A percentile compares a stretch with the other conserved stretches of the same genome.
These are phyloP conservation scores for Drosophila parabipectinata DNA, from an alignment of 1,140 invertebrate species.

Conservation along the genomic window DNA sequence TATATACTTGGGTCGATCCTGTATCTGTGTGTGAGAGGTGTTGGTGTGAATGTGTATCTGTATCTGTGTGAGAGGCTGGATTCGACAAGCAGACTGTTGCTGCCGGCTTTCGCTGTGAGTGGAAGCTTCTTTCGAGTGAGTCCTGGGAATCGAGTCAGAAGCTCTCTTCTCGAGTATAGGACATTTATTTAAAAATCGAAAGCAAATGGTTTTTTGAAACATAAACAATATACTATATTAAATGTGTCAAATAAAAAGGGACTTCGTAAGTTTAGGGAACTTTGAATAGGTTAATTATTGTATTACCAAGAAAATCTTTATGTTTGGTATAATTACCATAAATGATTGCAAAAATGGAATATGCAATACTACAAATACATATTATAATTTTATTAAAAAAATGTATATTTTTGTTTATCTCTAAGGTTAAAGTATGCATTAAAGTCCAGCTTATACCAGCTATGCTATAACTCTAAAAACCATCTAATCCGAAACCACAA, in stretches of 20 bases:
- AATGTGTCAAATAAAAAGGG: neutral
- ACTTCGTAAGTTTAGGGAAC: too few relatives aligned
- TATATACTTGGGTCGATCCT: slow-evolving; percentile 50
- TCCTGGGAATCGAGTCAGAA: slow-evolving; percentile 13
- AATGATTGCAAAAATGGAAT: neutral
- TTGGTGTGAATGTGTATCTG: neutral
- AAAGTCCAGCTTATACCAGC: too few relatives aligned
- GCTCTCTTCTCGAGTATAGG: slow-evolving; percentile 8
- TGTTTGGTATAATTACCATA: neutral
- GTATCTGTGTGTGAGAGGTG: slow-evolving; percentile 6
- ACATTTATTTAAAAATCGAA: slow-evolving; percentile 1
- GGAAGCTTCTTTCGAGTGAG: slow-evolving; percentile 54
- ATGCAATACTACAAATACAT: too few relatives aligned
- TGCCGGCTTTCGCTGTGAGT: slow-evolving; percentile 69
- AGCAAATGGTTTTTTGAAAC: neutral
- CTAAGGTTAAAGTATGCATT: too few relatives aligned
- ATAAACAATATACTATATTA: neutral
- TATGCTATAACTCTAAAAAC: too few relatives aligned
- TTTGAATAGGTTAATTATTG: too few relatives aligned
- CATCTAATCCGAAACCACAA: too few relatives aligned
- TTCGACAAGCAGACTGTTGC: slow-evolving; percentile 64
- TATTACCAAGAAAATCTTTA: too few relatives aligned
- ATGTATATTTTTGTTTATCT: too few relatives aligned
- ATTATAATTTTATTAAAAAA: too few relatives aligned
- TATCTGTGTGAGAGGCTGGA: slow-evolving; percentile 21